These are phyloP conservation scores for Mycalesis mineus DNA, from an alignment of 2,888 invertebrate genomes.

Conservation along the genomic window DNA sequence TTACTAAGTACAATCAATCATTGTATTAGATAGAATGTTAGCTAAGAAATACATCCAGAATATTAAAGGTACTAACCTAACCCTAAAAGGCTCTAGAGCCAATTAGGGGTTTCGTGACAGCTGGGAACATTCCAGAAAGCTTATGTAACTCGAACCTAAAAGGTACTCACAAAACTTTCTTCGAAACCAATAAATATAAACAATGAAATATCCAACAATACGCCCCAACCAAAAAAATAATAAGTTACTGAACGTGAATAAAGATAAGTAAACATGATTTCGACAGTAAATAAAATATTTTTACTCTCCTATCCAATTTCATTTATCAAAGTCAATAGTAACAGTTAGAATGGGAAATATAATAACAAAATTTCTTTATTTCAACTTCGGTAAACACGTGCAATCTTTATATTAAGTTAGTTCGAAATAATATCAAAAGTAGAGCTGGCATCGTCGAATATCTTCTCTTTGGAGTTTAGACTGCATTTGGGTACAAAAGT, in stretches of 20 bases:
- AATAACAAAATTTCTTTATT: constrained; percentile 27
- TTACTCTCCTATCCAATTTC: not conserved
- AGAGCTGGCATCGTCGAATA: constrained; percentile 8
- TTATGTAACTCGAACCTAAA: too few relatives aligned
- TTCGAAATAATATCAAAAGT: constrained; percentile 23
- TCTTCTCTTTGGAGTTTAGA: constrained; percentile 5
- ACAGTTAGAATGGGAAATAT: constrained; percentile 14
- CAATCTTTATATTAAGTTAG: constrained; percentile 26
- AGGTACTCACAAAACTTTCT: too few relatives aligned
- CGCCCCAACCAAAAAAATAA: not conserved
- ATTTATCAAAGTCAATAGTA: constrained; percentile 10
- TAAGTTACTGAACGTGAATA: not conserved
- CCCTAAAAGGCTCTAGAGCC: too few relatives aligned
- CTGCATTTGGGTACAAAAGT: constrained; percentile 25
- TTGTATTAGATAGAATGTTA: too few relatives aligned
- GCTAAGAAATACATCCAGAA: too few relatives aligned
- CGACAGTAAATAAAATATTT: constrained; percentile 2
- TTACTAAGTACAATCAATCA: too few relatives aligned
- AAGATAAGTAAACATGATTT: constrained; percentile 1
- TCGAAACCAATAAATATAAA: not conserved
- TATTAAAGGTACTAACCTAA: too few relatives aligned
- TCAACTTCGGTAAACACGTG: constrained; percentile 19
- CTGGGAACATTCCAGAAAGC: too few relatives aligned
- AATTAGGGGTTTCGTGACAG: too few relatives aligned
- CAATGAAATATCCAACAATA: not conserved